These are phyloP conservation scores for Pseudomyrmex pallidus DNA, from an alignment of 1,140 invertebrate genomes.

Conservation along the genomic window DNA sequence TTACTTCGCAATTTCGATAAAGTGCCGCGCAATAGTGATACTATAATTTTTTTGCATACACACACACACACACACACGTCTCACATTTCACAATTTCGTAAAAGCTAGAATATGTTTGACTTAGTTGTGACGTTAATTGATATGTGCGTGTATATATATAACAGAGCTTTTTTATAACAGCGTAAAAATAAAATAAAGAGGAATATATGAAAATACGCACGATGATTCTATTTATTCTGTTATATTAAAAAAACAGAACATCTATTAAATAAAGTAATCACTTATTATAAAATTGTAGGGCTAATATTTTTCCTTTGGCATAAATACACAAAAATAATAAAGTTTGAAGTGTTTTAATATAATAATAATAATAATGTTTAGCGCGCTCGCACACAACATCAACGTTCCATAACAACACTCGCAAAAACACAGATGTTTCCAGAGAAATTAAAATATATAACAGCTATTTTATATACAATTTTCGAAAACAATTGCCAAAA, in stretches of 20 bases:
- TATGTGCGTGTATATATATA: neutral
- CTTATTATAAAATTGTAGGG: neutral
- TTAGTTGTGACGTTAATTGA: neutral
- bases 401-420: no score
- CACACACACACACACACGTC: neutral
- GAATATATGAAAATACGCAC: neutral
- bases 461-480: no score
- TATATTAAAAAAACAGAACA: slow-evolving; percentile 7
- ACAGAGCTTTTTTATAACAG: neutral
- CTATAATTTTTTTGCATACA: neutral
- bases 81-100: slow-evolving; percentile 11
- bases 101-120: slow-evolving; percentile 26
- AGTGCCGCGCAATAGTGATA: slow-evolving; percentile 2
- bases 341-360: no score
- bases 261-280: neutral
- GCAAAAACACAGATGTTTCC: no score
- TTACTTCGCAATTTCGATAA: slow-evolving; percentile 11
- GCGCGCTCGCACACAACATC: no score
- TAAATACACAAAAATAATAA: no score
- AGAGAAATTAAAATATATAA: no score
- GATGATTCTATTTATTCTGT: neutral
- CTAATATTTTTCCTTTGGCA: no score
- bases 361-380: no score
- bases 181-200: neutral
- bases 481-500: no score